Percentiles rank a stretch among this genome's conserved stretches.
Evolutionary conservation across 2,113 vertebrate genomes (phyloP).

Genomic region (Dicerorhinus sumatrensis): DNA sequence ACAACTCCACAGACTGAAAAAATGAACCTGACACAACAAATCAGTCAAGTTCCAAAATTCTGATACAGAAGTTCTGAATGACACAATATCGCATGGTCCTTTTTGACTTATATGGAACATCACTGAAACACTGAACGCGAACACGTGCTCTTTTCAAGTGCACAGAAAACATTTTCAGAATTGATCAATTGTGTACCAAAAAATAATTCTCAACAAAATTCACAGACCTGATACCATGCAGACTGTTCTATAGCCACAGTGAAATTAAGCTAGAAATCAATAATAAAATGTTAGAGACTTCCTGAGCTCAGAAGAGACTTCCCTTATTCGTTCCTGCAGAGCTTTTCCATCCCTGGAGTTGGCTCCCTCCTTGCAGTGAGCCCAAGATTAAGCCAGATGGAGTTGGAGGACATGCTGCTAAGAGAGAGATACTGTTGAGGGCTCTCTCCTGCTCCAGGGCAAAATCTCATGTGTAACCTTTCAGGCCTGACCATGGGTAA

Average conservation of each 20-base stretch:
- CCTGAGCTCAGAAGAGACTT: not conserved
- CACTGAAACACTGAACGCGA: not conserved
- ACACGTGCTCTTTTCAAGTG: not conserved
- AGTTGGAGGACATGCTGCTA: not conserved
- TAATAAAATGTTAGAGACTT: not conserved
- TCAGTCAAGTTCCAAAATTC: not conserved
- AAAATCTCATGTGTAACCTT: not conserved
- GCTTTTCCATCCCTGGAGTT: not conserved
- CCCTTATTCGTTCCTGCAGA: not conserved
- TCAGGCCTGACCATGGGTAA: not conserved
- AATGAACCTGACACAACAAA: not conserved
- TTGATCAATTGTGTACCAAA: not conserved
- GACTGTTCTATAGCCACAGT: not conserved
- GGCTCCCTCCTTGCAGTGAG: not conserved
- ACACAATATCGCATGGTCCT: not conserved
- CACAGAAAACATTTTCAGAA: not conserved
- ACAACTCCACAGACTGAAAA: not conserved
- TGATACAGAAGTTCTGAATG: not conserved
- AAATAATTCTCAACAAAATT: not conserved
- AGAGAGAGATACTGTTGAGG: not conserved
- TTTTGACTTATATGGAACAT: not conserved
- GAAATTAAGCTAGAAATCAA: not conserved
- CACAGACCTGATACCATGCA: not conserved
- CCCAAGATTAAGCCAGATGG: not conserved
- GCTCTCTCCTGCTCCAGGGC: not conserved